Evolutionary conservation across 2,113 vertebrate species (phyloP), one percentile per base, ranked within the genome.

Genomic region (Galbula dea): DNA sequence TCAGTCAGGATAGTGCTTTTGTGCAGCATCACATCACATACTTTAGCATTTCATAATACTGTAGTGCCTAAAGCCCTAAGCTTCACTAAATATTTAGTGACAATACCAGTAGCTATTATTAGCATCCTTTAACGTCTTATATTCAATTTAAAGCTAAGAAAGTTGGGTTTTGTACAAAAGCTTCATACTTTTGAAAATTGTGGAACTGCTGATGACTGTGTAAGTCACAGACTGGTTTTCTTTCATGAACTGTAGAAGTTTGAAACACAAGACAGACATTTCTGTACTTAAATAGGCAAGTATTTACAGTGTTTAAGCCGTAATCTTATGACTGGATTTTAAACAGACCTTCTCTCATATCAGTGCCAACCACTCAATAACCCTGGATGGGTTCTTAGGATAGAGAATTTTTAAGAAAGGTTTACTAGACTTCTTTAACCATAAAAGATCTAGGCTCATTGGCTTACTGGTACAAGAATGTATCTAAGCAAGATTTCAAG

Each of bases 71-170:
- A 65, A 83, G 66, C 46, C 71, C 46, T 78, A 78, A 63, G 49
- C 45, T 59, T 89, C 59, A 39, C 58, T 54, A 57, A 79, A 66
- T 75, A 85, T 78, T 82, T 59, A 51, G 36, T 46, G 62, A 68
- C 79, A 91, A 89, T 88, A 91, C 1, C 67, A 88, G 62, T 55
- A 55, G 39, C 34, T 76, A 51, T 72, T 78, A 89, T 24, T 55
- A 39, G 34, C 54, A 91, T 34, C 48, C 39, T 78, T 75, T 84
- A 61, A 84, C 51, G 41, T 75, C 26, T 65, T 46, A 26, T 57
- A 69, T 54, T 87, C 78, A 73, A 90, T 73, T 67, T 82, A 77
- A 94, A 92, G 45, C 78, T 73, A 65, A 89, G 49, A 88, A 80
- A 85, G 68, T 43, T 36, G 49, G 24, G 52, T 73, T 71, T 90